Evolutionary conservation across 2,797 vertebrate genomes (phyloP).

Genomic region (Chelonia mydas): DNA sequence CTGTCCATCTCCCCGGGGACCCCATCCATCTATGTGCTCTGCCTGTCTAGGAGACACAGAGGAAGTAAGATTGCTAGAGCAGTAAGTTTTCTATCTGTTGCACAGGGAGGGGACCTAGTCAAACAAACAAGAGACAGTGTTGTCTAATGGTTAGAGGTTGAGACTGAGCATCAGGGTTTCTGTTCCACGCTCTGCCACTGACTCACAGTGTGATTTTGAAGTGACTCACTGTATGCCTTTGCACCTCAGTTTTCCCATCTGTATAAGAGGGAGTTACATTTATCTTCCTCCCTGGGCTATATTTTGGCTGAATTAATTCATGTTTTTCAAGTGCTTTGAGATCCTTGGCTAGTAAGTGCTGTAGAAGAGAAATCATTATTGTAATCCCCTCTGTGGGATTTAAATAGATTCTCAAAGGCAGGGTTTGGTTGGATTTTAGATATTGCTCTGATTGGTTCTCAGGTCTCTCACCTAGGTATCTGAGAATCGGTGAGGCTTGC

Average conservation of each 20-base stretch:
- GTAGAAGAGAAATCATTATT: neutral
- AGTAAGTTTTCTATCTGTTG: neutral
- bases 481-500: accelerated
- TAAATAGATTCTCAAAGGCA: neutral
- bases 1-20: accelerated
- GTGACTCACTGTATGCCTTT: neutral
- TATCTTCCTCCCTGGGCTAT: neutral
- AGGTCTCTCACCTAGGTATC: neutral
- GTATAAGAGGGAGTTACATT: neutral
- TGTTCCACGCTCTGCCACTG: neutral
- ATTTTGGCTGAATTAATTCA: constrained; percentile 36
- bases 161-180: neutral
- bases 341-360: neutral
- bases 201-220: neutral
- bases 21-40: neutral
- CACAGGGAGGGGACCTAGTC: accelerated
- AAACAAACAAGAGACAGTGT: accelerated
- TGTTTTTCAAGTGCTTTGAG: constrained; percentile 13
- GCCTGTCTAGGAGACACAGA: accelerated
- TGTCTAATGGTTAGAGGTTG: neutral
- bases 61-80: neutral
- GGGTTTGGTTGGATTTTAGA: neutral
- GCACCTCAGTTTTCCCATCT: constrained; percentile 38
- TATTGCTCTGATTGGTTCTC: neutral
- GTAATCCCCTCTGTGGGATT: constrained; percentile 27